A percentile compares a stretch with the other conserved stretches of the same genome.
phyloP scores from a whole-genome alignment of 2,888 invertebrate species.

The Sabellastarte sp. region DNA sequence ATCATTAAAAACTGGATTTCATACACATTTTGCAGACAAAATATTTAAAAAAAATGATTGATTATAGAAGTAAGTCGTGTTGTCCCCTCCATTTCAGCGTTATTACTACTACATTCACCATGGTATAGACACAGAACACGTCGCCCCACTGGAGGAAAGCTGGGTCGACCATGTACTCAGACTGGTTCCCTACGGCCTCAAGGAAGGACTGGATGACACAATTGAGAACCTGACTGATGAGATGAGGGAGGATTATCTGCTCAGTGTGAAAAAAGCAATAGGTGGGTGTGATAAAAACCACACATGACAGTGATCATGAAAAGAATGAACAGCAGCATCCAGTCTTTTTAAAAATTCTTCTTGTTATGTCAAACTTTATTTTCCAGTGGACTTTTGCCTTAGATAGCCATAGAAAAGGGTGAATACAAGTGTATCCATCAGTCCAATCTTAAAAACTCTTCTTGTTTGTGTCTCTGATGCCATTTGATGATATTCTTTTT shows the following conservation, averaged over 20 bases:
- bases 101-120: constrained; percentile 89
- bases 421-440: no score
- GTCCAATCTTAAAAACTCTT: no score
- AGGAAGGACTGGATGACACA: constrained; percentile 50
- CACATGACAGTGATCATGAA: no score
- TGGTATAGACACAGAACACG: constrained; percentile 86
- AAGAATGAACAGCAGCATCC: no score
- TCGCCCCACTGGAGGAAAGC: constrained; percentile 77
- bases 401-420: no score
- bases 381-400: no score
- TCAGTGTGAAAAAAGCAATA: constrained; percentile 83
- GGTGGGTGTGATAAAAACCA: constrained; percentile 46
- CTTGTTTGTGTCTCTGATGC: no score
- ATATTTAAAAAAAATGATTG: not conserved
- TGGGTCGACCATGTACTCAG: constrained; percentile 66
- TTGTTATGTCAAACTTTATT: no score
- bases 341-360: no score
- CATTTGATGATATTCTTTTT: no score
- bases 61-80: not conserved
- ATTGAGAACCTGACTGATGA: constrained; percentile 69
- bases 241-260: constrained; percentile 80
- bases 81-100: no score
- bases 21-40: no score
- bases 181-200: constrained; percentile 54
- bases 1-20: not conserved